These are phyloP conservation scores for Lasiurus borealis DNA, from an alignment of 2,113 vertebrate species.

Conservation along the genomic window DNA sequence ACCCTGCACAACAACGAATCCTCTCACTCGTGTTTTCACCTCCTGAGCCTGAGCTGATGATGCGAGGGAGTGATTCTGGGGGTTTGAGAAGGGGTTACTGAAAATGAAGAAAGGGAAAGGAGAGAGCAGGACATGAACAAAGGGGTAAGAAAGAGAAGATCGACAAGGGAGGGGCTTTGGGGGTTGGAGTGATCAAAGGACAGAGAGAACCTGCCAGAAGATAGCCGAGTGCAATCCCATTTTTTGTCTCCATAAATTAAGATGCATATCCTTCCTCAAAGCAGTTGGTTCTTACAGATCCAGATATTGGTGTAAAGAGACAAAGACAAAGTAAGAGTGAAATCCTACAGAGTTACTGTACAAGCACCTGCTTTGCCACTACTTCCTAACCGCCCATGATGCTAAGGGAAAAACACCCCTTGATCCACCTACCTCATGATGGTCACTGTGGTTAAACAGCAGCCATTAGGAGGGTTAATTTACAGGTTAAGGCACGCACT, in stretches of 20 bases:
- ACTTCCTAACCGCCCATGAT: background rate
- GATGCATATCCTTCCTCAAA: background rate
- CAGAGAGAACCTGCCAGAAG: background rate
- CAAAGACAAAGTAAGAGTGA: background rate
- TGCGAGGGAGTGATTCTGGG: background rate
- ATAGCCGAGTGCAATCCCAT: background rate
- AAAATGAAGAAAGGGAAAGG: background rate
- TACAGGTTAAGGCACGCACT: conserved; percentile 22
- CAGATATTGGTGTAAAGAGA: background rate
- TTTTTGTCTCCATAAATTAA: background rate
- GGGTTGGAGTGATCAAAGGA: fast-evolving
- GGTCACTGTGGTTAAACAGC: background rate
- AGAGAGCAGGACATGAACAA: background rate
- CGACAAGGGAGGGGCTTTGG: fast-evolving
- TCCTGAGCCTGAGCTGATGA: background rate
- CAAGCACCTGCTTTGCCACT: fast-evolving
- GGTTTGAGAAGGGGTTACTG: background rate
- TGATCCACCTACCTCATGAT: fast-evolving
- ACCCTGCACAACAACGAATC: background rate
- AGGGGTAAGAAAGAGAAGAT: background rate
- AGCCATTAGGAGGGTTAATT: background rate
- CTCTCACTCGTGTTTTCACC: background rate
- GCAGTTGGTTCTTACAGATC: too few relatives aligned
- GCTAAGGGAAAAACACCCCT: background rate
- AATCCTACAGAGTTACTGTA: fast-evolving